Evolutionary conservation across 2,797 vertebrate genomes (phyloP).

Genomic region (Coilia nasus): DNA sequence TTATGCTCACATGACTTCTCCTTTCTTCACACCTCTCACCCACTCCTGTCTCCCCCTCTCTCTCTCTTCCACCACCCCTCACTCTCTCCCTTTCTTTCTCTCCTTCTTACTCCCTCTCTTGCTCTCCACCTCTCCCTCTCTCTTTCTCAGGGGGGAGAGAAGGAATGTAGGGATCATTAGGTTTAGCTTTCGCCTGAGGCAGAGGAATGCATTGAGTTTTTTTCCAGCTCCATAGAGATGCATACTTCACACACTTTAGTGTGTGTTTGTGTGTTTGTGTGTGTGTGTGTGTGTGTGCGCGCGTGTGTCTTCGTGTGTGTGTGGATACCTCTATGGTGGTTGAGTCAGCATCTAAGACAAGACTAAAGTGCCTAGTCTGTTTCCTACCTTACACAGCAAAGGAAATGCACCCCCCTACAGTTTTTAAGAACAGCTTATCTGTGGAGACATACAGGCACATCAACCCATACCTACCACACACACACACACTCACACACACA

Average conservation of each 20-base stretch:
- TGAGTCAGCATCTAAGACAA: background rate
- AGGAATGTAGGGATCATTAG: constrained; percentile 42
- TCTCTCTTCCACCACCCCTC: background rate
- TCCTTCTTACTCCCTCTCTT: constrained; percentile 8
- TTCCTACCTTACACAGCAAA: background rate
- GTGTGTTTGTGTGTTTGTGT: too few relatives aligned
- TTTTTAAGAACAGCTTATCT: background rate
- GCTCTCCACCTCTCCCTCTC: constrained; percentile 32
- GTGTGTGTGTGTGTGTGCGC: background rate
- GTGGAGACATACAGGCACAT: too few relatives aligned
- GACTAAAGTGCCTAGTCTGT: background rate
- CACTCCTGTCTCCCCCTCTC: too few relatives aligned
- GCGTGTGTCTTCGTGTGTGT: background rate
- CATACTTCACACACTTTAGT: background rate
- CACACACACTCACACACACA: background rate
- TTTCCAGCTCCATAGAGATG: background rate
- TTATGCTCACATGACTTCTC: too few relatives aligned
- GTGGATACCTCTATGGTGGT: background rate
- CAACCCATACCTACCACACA: background rate
- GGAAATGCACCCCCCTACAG: background rate
- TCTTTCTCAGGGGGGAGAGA: constrained; percentile 15
- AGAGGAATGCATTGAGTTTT: background rate
- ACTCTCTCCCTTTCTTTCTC: constrained; percentile 35
- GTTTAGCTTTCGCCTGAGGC: constrained; percentile 15
- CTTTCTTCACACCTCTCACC: too few relatives aligned